These are phyloP conservation scores for Hystrix brachyura DNA, from an alignment of 2,113 vertebrate genomes.

Conservation along the genomic window DNA sequence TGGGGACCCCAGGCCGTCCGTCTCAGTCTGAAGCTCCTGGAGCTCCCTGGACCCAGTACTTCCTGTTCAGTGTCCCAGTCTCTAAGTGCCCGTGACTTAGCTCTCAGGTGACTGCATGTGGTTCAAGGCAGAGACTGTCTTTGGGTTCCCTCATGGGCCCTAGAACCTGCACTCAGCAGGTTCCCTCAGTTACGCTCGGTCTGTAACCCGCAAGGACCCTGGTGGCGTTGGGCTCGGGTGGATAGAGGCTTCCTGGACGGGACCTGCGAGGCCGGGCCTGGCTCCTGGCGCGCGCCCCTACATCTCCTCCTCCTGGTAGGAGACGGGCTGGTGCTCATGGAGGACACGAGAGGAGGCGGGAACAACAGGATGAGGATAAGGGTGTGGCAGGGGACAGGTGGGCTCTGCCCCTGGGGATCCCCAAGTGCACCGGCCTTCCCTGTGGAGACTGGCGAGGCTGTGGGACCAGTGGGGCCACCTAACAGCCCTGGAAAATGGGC, in stretches of 20 bases:
- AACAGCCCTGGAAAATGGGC: background rate
- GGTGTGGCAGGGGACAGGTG: background rate
- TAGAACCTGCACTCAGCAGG: background rate
- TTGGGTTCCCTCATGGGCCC: background rate
- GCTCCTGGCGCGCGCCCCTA: too few relatives aligned
- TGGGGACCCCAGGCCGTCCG: accelerated
- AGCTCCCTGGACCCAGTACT: background rate
- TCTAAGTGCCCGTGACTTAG: background rate
- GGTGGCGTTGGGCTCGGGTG: too few relatives aligned
- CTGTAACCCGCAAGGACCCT: background rate
- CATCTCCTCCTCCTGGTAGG: too few relatives aligned
- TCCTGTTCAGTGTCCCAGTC: background rate
- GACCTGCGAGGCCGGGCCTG: too few relatives aligned
- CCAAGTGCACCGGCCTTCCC: background rate
- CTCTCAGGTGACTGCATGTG: accelerated
- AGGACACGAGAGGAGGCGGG: background rate
- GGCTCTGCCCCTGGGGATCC: background rate
- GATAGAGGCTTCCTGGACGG: too few relatives aligned
- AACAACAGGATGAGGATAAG: background rate
- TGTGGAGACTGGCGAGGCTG: background rate
- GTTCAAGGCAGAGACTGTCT: background rate
- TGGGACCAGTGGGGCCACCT: accelerated
- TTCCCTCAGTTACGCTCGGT: background rate
- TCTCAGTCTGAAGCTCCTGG: background rate
- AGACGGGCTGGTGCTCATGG: too few relatives aligned